Percentiles rank a stretch among this genome's conserved stretches.
These are phyloP conservation scores for Geotrupes spiniger DNA, from an alignment of 2,888 invertebrate species.

Conservation along the genomic window DNA sequence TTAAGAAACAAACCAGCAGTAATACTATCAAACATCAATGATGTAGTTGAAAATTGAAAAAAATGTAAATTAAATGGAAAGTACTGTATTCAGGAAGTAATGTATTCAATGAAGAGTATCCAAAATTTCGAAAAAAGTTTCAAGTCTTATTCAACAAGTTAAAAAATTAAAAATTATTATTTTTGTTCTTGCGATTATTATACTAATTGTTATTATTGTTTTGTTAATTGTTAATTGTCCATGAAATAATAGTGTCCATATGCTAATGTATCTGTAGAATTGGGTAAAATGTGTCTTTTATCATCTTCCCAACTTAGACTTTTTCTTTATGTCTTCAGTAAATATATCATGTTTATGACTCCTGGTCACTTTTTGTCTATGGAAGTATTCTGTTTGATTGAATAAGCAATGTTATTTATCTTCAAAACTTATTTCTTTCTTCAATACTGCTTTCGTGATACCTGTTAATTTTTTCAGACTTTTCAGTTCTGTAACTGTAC, in stretches of 20 bases:
- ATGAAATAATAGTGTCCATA: not conserved
- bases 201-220: not conserved
- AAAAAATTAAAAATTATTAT: slow-evolving; percentile 22
- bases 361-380: slow-evolving; percentile 8
- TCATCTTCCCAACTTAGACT: slow-evolving; percentile 19
- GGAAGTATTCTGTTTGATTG: slow-evolving; percentile 18
- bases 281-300: slow-evolving; percentile 21
- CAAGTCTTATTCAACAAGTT: slow-evolving; percentile 20
- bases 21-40: too few species aligned
- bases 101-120: slow-evolving; percentile 22
- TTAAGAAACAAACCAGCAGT: slow-evolving; percentile 2
- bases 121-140: slow-evolving; percentile 23
- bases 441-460: slow-evolving; percentile 21
- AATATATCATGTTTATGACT: slow-evolving; percentile 7
- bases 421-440: slow-evolving; percentile 23
- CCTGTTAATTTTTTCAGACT: slow-evolving; percentile 23
- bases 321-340: slow-evolving; percentile 17
- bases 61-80: slow-evolving; percentile 21
- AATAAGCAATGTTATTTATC: slow-evolving; percentile 23
- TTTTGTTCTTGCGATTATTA: slow-evolving; percentile 17
- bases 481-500: slow-evolving; percentile 24
- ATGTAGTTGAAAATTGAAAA: too few species aligned
- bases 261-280: slow-evolving; percentile 24
- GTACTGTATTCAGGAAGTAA: slow-evolving; percentile 21
- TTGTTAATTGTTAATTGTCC: not conserved